Evolutionary conservation across 2,113 vertebrate genomes (phyloP), one percentile per base, ranked within the genome.

Genomic region (Sakesphorus luctuosus): DNA sequence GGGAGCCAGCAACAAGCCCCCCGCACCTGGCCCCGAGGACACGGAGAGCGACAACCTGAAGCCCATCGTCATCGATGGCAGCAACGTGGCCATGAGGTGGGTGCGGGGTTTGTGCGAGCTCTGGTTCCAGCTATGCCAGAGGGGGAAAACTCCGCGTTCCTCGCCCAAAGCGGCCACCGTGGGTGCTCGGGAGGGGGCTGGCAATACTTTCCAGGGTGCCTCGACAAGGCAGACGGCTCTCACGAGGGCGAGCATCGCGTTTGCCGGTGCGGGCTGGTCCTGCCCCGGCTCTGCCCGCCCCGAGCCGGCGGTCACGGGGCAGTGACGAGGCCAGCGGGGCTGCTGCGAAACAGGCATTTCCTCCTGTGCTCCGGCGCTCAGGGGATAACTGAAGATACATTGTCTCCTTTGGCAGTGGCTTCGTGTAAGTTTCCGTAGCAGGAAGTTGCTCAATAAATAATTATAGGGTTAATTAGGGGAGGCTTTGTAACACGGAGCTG

Each of bases 61-160:
- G 71, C 98, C 99, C 3, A 90, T 99, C 47, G 99, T 99, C 18
- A 99, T 99, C 50, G 99, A 99, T 6, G 99, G 99, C 53, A 99
- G 99, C 98, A 99, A 99, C 20, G 99, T 99, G 85, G 99, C 99
- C 87, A 99, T 99, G 99, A 99, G 99, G 99, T 99, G 96, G 6
- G 96, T 3, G 40, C 5, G 26, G 66, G 18, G 53, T 19, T 35
- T 1, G 3, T 50, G 20, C 2, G 66, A 3, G 4, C 50, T 2
- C 25, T 2, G 28, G 5, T 3, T 0, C 3, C 47, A 18, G 78
- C 40, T 3, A 25, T 43, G 21, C 29, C 40, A 0, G 52, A 29
- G 35, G 0, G 5, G 15, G 5, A 13, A 9, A 18, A 0, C n/a
- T 13, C 4, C 0, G 38, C 8, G 38, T 2, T 38, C 50, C 18